Evolutionary conservation across 2,113 vertebrate genomes (phyloP).

Genomic region (Felis chaus): DNA sequence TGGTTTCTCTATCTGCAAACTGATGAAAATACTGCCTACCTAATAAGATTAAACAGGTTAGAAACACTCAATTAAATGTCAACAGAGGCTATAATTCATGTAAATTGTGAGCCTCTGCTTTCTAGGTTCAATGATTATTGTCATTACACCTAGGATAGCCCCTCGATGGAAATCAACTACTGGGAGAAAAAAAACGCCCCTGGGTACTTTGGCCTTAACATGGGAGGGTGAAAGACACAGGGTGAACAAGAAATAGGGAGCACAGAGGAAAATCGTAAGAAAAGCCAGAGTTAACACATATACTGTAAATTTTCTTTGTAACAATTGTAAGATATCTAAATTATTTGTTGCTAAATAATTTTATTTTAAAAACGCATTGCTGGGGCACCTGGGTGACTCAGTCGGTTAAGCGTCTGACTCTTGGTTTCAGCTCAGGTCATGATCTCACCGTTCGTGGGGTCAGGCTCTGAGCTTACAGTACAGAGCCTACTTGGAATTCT

Average conservation of each 20-base stretch:
- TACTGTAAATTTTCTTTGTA: background rate
- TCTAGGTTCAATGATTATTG: background rate
- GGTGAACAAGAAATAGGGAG: background rate
- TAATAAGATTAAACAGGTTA: background rate
- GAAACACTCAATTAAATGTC: background rate
- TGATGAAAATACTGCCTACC: background rate
- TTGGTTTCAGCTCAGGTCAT: too few species aligned
- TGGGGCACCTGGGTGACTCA: background rate
- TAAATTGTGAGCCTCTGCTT: background rate
- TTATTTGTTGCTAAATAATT: background rate
- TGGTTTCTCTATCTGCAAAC: background rate
- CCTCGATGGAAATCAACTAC: background rate
- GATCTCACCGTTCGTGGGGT: too few species aligned
- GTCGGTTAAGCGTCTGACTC: too few species aligned
- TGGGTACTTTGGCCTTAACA: background rate
- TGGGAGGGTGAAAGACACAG: background rate
- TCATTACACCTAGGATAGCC: background rate
- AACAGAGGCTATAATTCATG: background rate
- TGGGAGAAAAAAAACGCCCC: background rate
- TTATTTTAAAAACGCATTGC: background rate
- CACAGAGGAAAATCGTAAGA: background rate
- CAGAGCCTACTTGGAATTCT: too few species aligned
- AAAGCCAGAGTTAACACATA: background rate
- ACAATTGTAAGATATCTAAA: background rate
- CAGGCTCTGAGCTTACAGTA: too few species aligned